phyloP scores from a whole-genome alignment of 2,888 invertebrate species.

The Cantharis nigra region DNA sequence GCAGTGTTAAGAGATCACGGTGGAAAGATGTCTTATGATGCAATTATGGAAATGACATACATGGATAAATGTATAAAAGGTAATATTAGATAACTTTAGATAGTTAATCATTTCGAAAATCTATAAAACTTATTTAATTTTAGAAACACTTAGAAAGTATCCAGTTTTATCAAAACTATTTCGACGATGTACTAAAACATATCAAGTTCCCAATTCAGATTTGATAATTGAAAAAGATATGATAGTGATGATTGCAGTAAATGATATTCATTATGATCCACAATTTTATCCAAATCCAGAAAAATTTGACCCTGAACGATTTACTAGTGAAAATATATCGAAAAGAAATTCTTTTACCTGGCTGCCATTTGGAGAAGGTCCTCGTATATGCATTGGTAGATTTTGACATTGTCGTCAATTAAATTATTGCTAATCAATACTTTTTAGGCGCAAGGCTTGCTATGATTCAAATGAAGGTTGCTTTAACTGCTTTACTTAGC shows the following conservation, averaged over 20 bases:
- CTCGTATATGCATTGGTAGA: too few species aligned
- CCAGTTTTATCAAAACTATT: not conserved
- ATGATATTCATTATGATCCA: too few species aligned
- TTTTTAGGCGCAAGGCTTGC: not conserved
- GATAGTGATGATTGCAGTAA: too few species aligned
- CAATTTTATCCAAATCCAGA: too few species aligned
- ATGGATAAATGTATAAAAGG: not conserved
- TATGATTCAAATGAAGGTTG: not conserved
- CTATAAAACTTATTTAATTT: not conserved
- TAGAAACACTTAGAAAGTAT: not conserved
- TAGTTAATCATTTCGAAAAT: too few species aligned
- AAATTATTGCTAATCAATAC: too few species aligned
- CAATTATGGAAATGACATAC: not conserved
- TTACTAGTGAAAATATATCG: too few species aligned
- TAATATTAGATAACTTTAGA: not conserved
- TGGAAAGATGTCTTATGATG: not conserved
- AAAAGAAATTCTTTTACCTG: too few species aligned
- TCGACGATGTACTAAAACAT: not conserved
- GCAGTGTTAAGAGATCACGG: not conserved
- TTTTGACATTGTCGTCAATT: too few species aligned
- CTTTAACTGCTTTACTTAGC: not conserved
- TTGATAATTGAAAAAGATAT: too few species aligned
- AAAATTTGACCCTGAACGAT: too few species aligned
- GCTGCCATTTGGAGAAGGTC: too few species aligned
- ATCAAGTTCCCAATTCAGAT: not conserved